Conservation (phyloP, 2,797 vertebrate genomes). For the Sebastes steindachneri region DNA sequence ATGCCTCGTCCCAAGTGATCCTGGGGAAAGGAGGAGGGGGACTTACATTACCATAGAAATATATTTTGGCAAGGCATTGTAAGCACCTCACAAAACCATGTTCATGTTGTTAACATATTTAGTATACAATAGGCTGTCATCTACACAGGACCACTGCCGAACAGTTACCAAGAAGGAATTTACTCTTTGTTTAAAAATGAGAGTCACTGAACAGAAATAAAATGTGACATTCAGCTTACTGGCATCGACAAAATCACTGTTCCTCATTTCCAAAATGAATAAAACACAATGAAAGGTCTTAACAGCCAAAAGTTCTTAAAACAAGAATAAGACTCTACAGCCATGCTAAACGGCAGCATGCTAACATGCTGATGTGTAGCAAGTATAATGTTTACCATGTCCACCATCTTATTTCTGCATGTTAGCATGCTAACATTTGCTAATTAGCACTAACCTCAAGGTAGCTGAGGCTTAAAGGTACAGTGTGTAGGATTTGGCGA, state of each 20-base stretch:
- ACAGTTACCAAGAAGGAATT: background rate
- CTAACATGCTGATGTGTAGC: background rate
- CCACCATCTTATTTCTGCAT: background rate
- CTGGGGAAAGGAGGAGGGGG: constrained; percentile 1
- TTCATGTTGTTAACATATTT: background rate
- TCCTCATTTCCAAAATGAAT: background rate
- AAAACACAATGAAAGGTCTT: background rate
- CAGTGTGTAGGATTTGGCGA: no score
- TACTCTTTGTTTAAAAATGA: background rate
- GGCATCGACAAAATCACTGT: background rate
- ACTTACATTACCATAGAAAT: background rate
- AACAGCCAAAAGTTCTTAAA: background rate
- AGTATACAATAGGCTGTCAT: background rate
- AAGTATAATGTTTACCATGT: background rate
- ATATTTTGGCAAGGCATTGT: background rate
- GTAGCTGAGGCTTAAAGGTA: background rate
- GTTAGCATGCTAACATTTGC: background rate
- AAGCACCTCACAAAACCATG: background rate
- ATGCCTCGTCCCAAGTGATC: constrained; percentile 21
- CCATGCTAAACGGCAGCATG: background rate
- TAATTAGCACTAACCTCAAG: background rate
- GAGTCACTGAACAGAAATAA: background rate
- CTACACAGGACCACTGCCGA: background rate
- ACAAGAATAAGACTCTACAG: background rate
- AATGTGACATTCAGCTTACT: background rate